Evolutionary conservation across 2,888 invertebrate species (phyloP).

Genomic region (Vandiemenella viatica): DNA sequence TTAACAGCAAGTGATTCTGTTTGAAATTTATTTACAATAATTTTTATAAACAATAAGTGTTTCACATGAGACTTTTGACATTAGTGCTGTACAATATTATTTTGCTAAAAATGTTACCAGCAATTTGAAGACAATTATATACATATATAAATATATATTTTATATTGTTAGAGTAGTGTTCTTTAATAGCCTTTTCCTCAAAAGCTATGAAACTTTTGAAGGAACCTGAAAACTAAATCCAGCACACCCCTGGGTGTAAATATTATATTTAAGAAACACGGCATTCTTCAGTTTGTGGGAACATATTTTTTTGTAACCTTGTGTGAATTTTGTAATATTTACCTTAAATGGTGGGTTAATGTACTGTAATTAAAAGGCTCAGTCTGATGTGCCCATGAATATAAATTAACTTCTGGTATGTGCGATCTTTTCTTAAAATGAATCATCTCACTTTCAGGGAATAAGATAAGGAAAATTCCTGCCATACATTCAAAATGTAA

Average conservation of each 20-base stretch:
- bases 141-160: too few relatives aligned
- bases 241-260: neutral
- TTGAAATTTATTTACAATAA: too few relatives aligned
- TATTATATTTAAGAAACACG: constrained; percentile 2
- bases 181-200: too few relatives aligned
- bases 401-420: constrained; percentile 12
- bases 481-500: constrained; percentile 7
- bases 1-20: too few relatives aligned
- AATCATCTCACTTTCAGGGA: constrained; percentile 8
- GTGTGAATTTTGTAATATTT: constrained; percentile 15
- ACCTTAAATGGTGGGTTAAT: constrained; percentile 15
- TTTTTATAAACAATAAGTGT: too few relatives aligned
- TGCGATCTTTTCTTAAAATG: neutral
- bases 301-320: constrained; percentile 12
- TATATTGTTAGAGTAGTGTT: too few relatives aligned
- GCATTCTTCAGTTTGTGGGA: constrained; percentile 12
- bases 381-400: constrained; percentile 22
- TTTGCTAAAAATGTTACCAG: too few relatives aligned
- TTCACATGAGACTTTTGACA: too few relatives aligned
- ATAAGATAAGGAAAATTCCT: constrained; percentile 2
- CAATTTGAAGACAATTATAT: too few relatives aligned
- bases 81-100: too few relatives aligned
- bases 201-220: too few relatives aligned
- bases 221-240: too few relatives aligned
- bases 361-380: constrained; percentile 11